Base-by-base conservation (phyloP, 35 echinoderm and acorn worm genomes). In the Lytechinus variegatus region DNA sequence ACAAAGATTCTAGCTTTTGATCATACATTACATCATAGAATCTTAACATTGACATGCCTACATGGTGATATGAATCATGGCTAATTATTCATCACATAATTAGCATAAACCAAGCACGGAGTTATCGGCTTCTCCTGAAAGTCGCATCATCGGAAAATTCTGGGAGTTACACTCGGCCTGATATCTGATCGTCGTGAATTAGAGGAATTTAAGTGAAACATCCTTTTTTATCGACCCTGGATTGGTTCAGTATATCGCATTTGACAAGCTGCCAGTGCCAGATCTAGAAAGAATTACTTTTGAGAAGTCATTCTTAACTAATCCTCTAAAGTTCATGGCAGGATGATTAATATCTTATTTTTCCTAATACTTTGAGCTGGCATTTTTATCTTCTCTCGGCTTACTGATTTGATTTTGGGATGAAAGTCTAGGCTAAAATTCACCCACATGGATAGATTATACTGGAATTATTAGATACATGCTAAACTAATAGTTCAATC, bases 151-250 rank as follows among this genome's bases (percentile, higher is more conserved):
- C 88, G 8, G 13, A 90, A 90, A 90, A 90, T 52, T 90, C 28
- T 90, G 88, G 88, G 88, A 28, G 52, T 54, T 89, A 44, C 88
- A 54, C 24, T 90, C 13, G 33, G 16, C 2, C 29, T 52, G 88
- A 90, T 27, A 90, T 90, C 27, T 44, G 88, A 90, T 90, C 88
- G 5, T 33, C 5, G 3, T 54, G 88, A 90, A 90, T 90, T 90
- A 90, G 28, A 44, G 88, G 28, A 90, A 52, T 90, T 90, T 52
- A 90, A 90, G 88, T 90, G 88, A 90, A 90, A 90, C 88, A 90
- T 90, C 88, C 88, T 90, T 90, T 11, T 2, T 90, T 52, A 44
- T 90, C 28, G 16, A 13, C 52, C 88, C 28, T 52, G 16, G 29
- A 54, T 24, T 90, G 88, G 52, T 90, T 52, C 9, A 44, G 24